These are phyloP conservation scores for Bimastos eiseni DNA, from an alignment of 2,888 invertebrate species.

Conservation along the genomic window DNA sequence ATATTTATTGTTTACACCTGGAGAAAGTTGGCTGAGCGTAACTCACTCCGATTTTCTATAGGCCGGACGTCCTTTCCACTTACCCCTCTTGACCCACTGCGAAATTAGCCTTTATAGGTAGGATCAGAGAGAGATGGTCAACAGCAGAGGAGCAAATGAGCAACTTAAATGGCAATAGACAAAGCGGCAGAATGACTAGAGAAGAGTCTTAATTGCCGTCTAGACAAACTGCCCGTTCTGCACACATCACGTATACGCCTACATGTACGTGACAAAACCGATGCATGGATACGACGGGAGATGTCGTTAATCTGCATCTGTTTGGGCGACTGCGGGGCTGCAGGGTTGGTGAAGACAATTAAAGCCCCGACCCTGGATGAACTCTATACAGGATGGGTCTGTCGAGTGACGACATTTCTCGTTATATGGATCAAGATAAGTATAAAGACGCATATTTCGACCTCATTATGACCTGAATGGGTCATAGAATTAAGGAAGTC, in stretches of 20 bases:
- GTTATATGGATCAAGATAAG: not conserved
- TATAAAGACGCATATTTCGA: not conserved
- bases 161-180: not conserved
- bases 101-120: not conserved
- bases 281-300: not conserved
- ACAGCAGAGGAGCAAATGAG: not conserved
- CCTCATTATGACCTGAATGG: not conserved
- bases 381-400: not conserved
- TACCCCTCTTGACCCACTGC: too few species aligned
- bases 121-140: not conserved
- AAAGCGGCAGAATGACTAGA: too few species aligned
- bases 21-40: too few species aligned
- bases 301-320: not conserved
- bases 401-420: not conserved
- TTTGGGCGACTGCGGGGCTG: not conserved
- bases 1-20: too few species aligned
- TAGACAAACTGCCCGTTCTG: not conserved
- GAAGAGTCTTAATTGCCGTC: not conserved
- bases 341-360: not conserved
- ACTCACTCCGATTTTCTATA: too few species aligned
- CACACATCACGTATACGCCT: not conserved
- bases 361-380: not conserved
- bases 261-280: not conserved
- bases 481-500: not conserved
- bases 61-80: too few species aligned